These are phyloP conservation scores for Syngnathus floridae DNA, from an alignment of 2,113 vertebrate genomes.

Conservation along the genomic window DNA sequence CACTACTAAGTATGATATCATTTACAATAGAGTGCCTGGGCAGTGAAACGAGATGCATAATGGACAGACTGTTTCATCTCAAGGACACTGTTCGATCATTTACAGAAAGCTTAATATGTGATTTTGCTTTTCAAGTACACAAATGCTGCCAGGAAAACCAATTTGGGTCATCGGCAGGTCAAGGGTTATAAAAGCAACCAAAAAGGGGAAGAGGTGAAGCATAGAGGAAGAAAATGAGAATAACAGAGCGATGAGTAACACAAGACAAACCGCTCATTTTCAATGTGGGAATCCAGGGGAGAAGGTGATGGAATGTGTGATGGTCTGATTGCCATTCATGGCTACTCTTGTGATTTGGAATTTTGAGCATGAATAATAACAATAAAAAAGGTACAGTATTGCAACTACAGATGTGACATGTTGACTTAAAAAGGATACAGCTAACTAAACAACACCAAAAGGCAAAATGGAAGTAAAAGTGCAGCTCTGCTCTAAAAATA, in stretches of 20 bases:
- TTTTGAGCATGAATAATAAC: background rate
- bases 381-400: background rate
- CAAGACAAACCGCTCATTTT: background rate
- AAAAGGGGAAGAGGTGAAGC: background rate
- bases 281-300: background rate
- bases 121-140: background rate
- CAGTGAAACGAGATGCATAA: slow-evolving; percentile 3
- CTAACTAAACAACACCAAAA: slow-evolving; percentile 47
- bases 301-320: background rate
- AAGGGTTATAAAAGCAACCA: slow-evolving; percentile 27
- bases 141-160: slow-evolving; percentile 30
- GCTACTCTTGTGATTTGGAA: background rate
- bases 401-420: background rate
- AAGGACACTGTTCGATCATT: slow-evolving; percentile 7
- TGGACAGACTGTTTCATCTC: background rate
- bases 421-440: slow-evolving; percentile 13
- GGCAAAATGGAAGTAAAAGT: slow-evolving; percentile 36
- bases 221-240: slow-evolving; percentile 28
- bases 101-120: slow-evolving; percentile 4
- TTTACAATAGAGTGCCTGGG: background rate
- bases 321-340: background rate
- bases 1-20: slow-evolving; percentile 1
- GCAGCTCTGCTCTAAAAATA: slow-evolving; percentile 27
- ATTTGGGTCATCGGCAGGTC: slow-evolving; percentile 23
- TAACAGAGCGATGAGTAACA: slow-evolving; percentile 12